These are phyloP conservation scores for Dasyornis broadbenti DNA, from an alignment of 2,113 vertebrate genomes.

Conservation along the genomic window DNA sequence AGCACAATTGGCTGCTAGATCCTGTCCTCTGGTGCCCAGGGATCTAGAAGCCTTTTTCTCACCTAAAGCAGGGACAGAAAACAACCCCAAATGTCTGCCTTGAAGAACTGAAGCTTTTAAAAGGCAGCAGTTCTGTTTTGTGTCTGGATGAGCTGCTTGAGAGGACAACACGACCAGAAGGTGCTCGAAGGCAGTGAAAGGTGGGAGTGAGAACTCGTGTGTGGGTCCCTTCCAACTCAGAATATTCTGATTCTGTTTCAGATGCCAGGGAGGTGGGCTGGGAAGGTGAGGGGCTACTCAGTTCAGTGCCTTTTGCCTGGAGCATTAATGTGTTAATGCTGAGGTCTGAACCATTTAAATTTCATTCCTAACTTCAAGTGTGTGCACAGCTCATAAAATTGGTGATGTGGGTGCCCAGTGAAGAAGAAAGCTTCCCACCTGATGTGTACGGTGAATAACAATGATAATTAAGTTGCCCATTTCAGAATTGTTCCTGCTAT, in stretches of 20 bases:
- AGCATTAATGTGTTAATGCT: accelerated
- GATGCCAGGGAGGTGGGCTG: not conserved
- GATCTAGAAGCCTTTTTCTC: not conserved
- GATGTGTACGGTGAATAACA: not conserved
- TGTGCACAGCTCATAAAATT: not conserved
- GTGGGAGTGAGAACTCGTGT: not conserved
- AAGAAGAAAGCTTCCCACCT: not conserved
- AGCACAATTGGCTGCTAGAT: not conserved
- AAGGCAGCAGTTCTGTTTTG: not conserved
- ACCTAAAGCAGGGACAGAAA: not conserved
- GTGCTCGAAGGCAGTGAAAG: accelerated
- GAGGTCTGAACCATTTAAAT: not conserved
- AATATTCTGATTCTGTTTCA: not conserved
- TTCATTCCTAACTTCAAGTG: not conserved
- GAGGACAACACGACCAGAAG: accelerated
- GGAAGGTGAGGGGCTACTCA: not conserved
- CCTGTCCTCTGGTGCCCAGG: not conserved
- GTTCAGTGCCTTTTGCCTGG: not conserved
- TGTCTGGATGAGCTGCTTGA: accelerated
- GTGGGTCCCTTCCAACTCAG: not conserved
- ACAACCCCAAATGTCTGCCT: not conserved
- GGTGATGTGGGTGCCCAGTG: not conserved
- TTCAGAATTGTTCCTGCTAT: accelerated
- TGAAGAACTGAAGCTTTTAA: not conserved
- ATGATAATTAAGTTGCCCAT: not conserved